A percentile compares a stretch with the other conserved stretches of the same genome.
Conservation (phyloP, 2,888 invertebrate species). For the Meiosimyza decipiens region DNA sequence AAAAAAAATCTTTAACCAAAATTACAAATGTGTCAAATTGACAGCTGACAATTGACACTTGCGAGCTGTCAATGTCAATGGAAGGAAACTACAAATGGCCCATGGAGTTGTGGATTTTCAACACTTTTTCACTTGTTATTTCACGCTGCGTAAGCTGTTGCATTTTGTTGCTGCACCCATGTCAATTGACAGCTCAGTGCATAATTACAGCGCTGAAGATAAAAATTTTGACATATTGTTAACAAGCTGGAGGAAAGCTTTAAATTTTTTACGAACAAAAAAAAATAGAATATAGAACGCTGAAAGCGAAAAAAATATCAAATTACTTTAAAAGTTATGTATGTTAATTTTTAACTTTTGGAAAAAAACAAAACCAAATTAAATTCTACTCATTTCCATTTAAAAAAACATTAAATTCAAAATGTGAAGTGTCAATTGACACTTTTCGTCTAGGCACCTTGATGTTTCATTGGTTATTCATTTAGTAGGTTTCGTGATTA, state of each 20-base stretch:
- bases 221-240: constrained; percentile 6
- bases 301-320: too few relatives aligned
- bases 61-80: constrained; percentile 21
- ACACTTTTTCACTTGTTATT: constrained; percentile 29
- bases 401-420: too few relatives aligned
- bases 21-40: constrained; percentile 28
- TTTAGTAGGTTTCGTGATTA: too few relatives aligned
- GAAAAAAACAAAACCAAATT: too few relatives aligned
- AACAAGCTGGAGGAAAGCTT: constrained; percentile 4
- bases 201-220: background rate
- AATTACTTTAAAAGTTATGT: too few relatives aligned
- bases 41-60: constrained; percentile 31
- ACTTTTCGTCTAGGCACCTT: too few relatives aligned
- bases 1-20: constrained; percentile 10
- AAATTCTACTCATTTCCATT: too few relatives aligned
- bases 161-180: constrained; percentile 35
- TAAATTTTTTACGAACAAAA: too few relatives aligned
- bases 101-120: background rate
- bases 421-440: too few relatives aligned
- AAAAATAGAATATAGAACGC: too few relatives aligned
- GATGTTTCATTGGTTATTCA: too few relatives aligned
- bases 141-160: constrained; percentile 6
- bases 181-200: constrained; percentile 42
- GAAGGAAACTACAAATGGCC: background rate
- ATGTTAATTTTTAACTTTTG: too few relatives aligned